These are phyloP conservation scores for Brachionus manjavacas DNA, from an alignment of 1,140 invertebrate genomes.

Conservation along the genomic window DNA sequence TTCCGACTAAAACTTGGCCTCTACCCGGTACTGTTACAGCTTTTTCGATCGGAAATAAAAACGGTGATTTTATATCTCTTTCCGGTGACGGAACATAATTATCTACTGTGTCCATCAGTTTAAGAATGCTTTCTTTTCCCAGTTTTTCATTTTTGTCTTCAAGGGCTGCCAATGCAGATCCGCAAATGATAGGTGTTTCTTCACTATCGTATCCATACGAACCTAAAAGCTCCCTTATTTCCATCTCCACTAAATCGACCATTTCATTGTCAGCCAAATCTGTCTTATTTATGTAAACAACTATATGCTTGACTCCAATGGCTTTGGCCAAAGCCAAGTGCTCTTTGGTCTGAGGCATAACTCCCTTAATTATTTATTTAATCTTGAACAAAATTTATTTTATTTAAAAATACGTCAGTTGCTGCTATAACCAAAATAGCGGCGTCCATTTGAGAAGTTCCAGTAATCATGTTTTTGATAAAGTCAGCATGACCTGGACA, in stretches of 20 bases:
- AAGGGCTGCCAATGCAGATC: slow-evolving; percentile 79
- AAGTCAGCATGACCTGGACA: slow-evolving; percentile 91
- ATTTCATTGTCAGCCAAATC: slow-evolving; percentile 84
- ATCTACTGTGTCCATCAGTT: slow-evolving; percentile 83
- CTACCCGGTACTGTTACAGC: slow-evolving; percentile 84
- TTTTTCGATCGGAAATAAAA: slow-evolving; percentile 83
- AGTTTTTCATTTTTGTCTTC: slow-evolving; percentile 72
- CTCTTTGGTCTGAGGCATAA: slow-evolving; percentile 97
- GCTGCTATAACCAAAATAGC: slow-evolving; percentile 96
- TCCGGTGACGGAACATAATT: slow-evolving; percentile 78
- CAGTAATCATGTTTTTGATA: slow-evolving; percentile 98
- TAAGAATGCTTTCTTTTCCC: slow-evolving; percentile 71
- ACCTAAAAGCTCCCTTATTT: slow-evolving; percentile 77
- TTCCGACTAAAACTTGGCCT: slow-evolving; percentile 90
- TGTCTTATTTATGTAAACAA: slow-evolving; percentile 94
- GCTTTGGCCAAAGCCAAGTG: slow-evolving; percentile 90
- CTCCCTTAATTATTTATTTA: slow-evolving; percentile 64
- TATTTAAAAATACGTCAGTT: slow-evolving; percentile 62
- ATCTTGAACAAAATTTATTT: background rate
- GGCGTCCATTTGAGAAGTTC: slow-evolving; percentile 97
- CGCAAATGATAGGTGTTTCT: slow-evolving; percentile 72
- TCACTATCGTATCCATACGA: slow-evolving; percentile 79
- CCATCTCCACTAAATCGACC: slow-evolving; percentile 88
- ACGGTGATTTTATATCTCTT: slow-evolving; percentile 88
- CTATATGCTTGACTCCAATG: slow-evolving; percentile 82